phyloP scores from a whole-genome alignment of 2,113 vertebrate genomes.

The Orientallactaga bullata region DNA sequence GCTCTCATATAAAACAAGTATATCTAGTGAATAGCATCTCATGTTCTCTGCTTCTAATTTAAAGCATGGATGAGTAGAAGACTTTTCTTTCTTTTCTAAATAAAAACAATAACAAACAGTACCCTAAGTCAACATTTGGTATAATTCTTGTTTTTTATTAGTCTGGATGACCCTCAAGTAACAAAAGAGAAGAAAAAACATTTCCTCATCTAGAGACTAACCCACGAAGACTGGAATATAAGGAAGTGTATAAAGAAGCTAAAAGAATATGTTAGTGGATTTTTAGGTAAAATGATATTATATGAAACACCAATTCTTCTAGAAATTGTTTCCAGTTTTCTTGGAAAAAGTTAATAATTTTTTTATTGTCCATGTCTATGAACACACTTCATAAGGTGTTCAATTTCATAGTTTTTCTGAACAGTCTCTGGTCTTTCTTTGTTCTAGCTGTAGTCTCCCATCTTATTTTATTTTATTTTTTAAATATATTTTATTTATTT shows the following conservation, averaged over 20 bases:
- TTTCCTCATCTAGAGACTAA: neutral
- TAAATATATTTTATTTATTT: no score
- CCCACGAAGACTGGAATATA: neutral
- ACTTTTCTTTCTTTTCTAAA: conserved; percentile 53
- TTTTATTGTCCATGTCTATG: neutral
- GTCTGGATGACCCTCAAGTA: neutral
- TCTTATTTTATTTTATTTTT: conserved; percentile 45
- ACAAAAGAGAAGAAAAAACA: neutral
- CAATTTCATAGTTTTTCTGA: neutral
- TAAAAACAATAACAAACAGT: conserved; percentile 58
- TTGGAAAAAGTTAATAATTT: conserved; percentile 2
- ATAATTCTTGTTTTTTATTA: conserved; percentile 53
- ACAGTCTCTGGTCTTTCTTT: neutral
- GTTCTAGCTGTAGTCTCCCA: no score
- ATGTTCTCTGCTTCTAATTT: conserved; percentile 76
- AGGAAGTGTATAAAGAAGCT: neutral
- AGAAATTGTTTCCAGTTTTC: conserved; percentile 37
- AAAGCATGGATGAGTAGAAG: conserved; percentile 49
- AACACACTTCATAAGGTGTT: neutral
- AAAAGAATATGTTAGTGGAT: neutral
- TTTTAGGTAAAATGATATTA: neutral
- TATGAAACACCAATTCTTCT: neutral
- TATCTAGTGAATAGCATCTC: conserved; percentile 57
- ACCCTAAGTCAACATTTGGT: conserved; percentile 60
- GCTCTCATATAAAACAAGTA: conserved; percentile 67